phyloP scores from a whole-genome alignment of 1,140 invertebrate species.

The Hylaeus volcanicus region DNA sequence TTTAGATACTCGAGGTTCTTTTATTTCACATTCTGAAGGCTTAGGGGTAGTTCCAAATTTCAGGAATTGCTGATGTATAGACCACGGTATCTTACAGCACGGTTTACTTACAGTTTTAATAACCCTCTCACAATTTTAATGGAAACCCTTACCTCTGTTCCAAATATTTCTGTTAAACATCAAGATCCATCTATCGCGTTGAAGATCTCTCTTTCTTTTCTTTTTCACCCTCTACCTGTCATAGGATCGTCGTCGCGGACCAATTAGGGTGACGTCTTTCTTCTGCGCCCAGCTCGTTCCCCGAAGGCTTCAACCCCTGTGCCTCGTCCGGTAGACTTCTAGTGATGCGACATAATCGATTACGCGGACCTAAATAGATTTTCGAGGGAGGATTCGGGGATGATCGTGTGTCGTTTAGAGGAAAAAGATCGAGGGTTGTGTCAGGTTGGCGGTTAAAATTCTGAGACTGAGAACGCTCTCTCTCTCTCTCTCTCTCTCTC shows the following conservation, averaged over 20 bases:
- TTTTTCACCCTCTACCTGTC: background rate
- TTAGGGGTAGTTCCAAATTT: too few relatives aligned
- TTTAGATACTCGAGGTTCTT: too few relatives aligned
- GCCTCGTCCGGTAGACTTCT: constrained; percentile 44
- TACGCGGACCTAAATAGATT: constrained; percentile 59
- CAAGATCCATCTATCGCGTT: too few relatives aligned
- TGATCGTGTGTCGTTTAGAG: constrained; percentile 6
- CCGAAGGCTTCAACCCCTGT: background rate
- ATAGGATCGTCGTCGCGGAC: background rate
- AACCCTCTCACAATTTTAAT: too few relatives aligned
- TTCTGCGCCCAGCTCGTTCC: background rate
- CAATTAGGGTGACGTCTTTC: background rate
- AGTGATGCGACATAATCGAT: constrained; percentile 62
- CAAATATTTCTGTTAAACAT: too few relatives aligned
- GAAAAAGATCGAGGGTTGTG: constrained; percentile 4
- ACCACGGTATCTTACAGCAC: too few relatives aligned
- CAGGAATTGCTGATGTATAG: too few relatives aligned
- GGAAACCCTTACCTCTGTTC: too few relatives aligned
- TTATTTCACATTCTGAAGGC: too few relatives aligned
- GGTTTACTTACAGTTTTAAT: too few relatives aligned
- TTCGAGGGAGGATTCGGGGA: constrained; percentile 51
- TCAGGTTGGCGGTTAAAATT: constrained; percentile 5
- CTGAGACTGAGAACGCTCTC: background rate
- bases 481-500: background rate
- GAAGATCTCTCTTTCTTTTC: too few relatives aligned